Conservation (phyloP, 2,888 invertebrate species). For the Watsonalla cultraria region DNA sequence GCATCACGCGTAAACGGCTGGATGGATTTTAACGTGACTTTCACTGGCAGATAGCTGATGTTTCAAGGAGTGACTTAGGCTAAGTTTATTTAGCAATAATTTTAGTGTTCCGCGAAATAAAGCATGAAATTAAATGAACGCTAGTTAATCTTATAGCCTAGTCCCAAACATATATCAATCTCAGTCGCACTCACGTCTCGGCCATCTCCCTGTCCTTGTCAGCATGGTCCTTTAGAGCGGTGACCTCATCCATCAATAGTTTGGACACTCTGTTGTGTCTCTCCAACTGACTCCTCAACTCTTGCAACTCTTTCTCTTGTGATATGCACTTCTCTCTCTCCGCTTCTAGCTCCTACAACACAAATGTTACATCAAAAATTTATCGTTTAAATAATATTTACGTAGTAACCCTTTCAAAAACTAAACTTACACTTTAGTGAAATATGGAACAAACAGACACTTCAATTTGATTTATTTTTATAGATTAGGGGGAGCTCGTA, state of each 20-base stretch:
- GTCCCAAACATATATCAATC: background rate
- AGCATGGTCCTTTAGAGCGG: conserved; percentile 79
- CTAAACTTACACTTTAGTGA: too few species aligned
- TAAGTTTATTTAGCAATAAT: too few species aligned
- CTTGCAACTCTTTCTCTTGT: conserved; percentile 76
- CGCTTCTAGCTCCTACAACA: conserved; percentile 70
- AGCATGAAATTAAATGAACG: too few species aligned
- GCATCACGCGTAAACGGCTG: too few species aligned
- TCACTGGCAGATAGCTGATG: too few species aligned
- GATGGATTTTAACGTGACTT: too few species aligned
- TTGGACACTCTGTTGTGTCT: conserved; percentile 82
- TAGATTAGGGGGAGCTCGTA: too few species aligned
- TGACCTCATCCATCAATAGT: conserved; percentile 82
- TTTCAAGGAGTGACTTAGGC: too few species aligned
- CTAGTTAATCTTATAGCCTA: background rate
- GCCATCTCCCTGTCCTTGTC: conserved; percentile 81
- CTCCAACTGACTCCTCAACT: conserved; percentile 74
- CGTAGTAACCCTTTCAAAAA: too few species aligned
- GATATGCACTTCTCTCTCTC: conserved; percentile 62
- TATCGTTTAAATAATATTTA: background rate
- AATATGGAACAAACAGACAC: too few species aligned
- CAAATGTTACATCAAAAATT: background rate
- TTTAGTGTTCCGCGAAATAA: too few species aligned
- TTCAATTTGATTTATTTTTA: too few species aligned
- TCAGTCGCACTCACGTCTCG: conserved; percentile 57